Evolutionary conservation across 2,888 invertebrate species (phyloP), one percentile per base, ranked within the genome.

Genomic region (Drosophila tripunctata): DNA sequence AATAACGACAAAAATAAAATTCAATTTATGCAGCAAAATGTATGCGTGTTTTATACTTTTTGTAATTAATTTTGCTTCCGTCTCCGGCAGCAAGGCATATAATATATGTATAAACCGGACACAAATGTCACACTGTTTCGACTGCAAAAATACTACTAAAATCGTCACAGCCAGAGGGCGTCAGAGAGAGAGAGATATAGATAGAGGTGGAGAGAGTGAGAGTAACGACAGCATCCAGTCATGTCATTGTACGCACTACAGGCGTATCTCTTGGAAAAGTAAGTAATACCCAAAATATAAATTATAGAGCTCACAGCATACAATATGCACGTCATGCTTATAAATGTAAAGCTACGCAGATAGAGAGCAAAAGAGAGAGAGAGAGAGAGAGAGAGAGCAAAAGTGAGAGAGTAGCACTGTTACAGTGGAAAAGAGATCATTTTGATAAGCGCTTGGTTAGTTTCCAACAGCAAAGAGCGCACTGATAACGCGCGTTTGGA

Each of bases 21-120:
- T 57, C 33, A 69, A 80, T 71, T 68, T 75, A 76, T 69, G 63
- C 51, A 47, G 64, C 61, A 54, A 56, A 63, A 67, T 68, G 67
- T 60, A 68, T 63, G 4, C 10, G 27, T 27, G 27, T 27, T 21
- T 21, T 3, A 21, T 72, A 7, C 30, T 65, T 67, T 71, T 78
- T 69, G 68, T 71, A 81, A 81, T 81, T 81, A 81, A 80, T 81
- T 84, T 84, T 54, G 62, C 70, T 76, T 84, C 81, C 81, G 81
- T 57, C 54, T 43, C 43, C 56, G 38, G 47, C 22, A 57, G 35
- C 56, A 52, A n/a, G 43, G 52, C 63, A 68, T 48, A 6, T 27
- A n/a, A n/a, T n/a, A n/a, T n/a, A n/a, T n/a, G n/a, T n/a, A n/a
- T n/a, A n/a, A n/a, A 63, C 75, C 77, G 75, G 71, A 77, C 71